phyloP scores from a whole-genome alignment of 2,797 vertebrate genomes.

The Hafferia zeledoni region DNA sequence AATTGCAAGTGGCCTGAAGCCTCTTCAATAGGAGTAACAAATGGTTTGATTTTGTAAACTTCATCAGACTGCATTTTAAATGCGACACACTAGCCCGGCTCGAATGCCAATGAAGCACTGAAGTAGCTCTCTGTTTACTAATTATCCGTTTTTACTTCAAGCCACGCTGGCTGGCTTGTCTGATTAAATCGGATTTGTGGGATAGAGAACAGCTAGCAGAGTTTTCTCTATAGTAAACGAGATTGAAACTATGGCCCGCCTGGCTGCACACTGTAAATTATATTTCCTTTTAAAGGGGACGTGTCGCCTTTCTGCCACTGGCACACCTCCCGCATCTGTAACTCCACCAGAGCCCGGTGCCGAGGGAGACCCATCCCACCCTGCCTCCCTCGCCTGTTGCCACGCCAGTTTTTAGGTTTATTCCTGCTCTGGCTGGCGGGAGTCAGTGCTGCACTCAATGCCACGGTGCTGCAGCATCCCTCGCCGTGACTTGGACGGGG shows the following conservation, averaged over 20 bases:
- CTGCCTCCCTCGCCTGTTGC: neutral
- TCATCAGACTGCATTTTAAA: conserved; percentile 99
- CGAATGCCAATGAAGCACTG: conserved; percentile 99
- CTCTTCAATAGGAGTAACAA: conserved; percentile 99
- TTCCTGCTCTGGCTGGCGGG: neutral
- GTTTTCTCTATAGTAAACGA: conserved; percentile 91
- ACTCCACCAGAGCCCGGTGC: neutral
- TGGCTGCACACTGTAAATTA: conserved; percentile 89
- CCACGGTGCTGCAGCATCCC: neutral
- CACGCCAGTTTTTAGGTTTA: neutral
- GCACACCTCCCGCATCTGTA: conserved; percentile 61
- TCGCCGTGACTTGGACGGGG: fast-evolving
- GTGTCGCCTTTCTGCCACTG: conserved; percentile 76
- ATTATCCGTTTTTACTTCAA: conserved; percentile 98
- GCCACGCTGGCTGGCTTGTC: conserved; percentile 97
- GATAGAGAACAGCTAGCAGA: conserved; percentile 87
- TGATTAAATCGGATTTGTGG: conserved; percentile 99
- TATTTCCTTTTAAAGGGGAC: conserved; percentile 87
- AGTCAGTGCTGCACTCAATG: neutral
- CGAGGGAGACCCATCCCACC: neutral
- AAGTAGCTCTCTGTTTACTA: conserved; percentile 99
- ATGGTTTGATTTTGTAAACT: conserved; percentile 99
- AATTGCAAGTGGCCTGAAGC: conserved; percentile 99
- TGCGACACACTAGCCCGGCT: conserved; percentile 99
- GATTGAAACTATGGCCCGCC: conserved; percentile 86